Evolutionary conservation across 2,888 invertebrate genomes (phyloP).

Genomic region (Meliscaeva auricollis): DNA sequence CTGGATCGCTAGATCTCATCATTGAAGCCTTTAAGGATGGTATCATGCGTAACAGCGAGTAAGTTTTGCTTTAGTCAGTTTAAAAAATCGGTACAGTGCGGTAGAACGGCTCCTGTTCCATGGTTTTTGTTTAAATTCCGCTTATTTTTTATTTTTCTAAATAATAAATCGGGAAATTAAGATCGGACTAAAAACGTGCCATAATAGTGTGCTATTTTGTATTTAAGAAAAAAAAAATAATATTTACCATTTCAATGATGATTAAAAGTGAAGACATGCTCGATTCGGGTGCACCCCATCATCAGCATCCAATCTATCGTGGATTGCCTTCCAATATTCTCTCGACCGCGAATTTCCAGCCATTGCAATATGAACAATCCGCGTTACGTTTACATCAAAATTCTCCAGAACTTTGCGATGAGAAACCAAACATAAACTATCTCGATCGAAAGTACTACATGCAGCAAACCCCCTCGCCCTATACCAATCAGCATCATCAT

Average conservation of each 20-base stretch:
- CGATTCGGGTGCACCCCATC: slow-evolving; percentile 77
- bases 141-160: neutral
- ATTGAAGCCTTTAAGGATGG: slow-evolving; percentile 60
- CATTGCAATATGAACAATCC: slow-evolving; percentile 78
- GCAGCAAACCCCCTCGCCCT: slow-evolving; percentile 64
- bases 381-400: slow-evolving; percentile 79
- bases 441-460: slow-evolving; percentile 82
- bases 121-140: slow-evolving; percentile 20
- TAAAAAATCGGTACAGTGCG: slow-evolving; percentile 66
- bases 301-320: slow-evolving; percentile 78
- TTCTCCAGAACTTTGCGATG: slow-evolving; percentile 81
- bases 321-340: slow-evolving; percentile 79
- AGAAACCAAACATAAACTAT: slow-evolving; percentile 81
- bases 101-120: slow-evolving; percentile 39
- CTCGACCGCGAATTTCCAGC: slow-evolving; percentile 79
- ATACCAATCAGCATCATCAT: slow-evolving; percentile 56
- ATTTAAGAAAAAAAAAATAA: neutral
- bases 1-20: slow-evolving; percentile 58
- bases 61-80: slow-evolving; percentile 67
- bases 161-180: neutral
- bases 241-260: slow-evolving; percentile 71
- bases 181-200: slow-evolving; percentile 20
- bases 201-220: neutral
- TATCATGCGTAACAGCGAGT: slow-evolving; percentile 56
- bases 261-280: slow-evolving; percentile 83